Evolutionary conservation across 2,888 invertebrate genomes (phyloP), one percentile per base, ranked within the genome.

Genomic region (Pyralis farinalis): DNA sequence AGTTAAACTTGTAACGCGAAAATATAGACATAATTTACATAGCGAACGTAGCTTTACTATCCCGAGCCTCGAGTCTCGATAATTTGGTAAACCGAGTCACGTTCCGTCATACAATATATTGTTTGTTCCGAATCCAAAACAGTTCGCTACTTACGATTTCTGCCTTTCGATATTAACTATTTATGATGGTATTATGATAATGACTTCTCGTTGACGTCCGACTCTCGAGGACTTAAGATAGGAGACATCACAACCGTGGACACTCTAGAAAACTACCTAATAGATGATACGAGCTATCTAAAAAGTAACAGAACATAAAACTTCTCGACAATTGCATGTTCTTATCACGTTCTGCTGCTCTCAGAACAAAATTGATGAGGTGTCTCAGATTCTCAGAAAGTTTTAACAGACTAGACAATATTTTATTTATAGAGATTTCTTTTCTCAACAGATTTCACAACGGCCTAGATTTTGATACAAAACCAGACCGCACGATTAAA

Each of bases 11-110:
- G 64, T 58, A 67, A 74, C 77, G 81, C 75, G 76, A 79, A 74
- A 67, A 61, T 69, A 72, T 73, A 63, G 73, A 74, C 76, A 72
- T 66, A 71, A 74, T 74, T 63, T 75, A 75, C 75, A 72, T 65
- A 69, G 64, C 63, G 63, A 63, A 59, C 55, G 65, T 66, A 61
- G 59, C 55, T 55, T 58, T 65, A 74, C 73, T 79, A 81, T 78
- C 77, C 83, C 77, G 77, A 82, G 79, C 74, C 79, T 84, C 81
- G 79, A 78, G 72, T 76, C 75, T 77, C 74, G 70, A 67, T 71
- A 75, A 76, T 86, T 88, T 86, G 87, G 87, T 88, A 83, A 84
- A 76, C 72, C 83, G 77, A 84, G 84, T 83, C 86, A 86, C 87
- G 85, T 84, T 63, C 70, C 53, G 51, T 55, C 53, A 53, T 53